These are phyloP conservation scores for Enteromius radiatus DNA, from an alignment of 2,797 vertebrate genomes.

Conservation along the genomic window DNA sequence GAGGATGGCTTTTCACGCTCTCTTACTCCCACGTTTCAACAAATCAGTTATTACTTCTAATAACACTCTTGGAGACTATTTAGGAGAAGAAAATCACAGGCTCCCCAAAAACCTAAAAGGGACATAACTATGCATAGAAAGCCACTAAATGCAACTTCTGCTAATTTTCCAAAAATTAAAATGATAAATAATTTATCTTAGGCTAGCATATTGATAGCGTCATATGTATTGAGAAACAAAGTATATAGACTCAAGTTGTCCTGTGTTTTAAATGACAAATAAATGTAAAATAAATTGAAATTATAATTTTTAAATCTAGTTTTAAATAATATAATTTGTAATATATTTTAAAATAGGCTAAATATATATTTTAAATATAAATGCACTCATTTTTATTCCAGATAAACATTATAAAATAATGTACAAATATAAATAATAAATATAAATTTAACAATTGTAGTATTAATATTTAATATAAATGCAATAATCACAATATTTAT, in stretches of 20 bases:
- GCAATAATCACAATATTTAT: too few species aligned
- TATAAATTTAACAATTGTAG: too few species aligned
- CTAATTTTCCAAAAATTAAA: background rate
- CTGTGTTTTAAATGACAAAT: background rate
- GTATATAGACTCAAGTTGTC: background rate
- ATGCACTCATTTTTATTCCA: too few species aligned
- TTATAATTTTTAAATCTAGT: background rate
- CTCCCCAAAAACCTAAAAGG: background rate
- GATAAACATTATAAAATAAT: too few species aligned
- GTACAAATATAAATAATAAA: too few species aligned
- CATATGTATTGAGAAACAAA: background rate
- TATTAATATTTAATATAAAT: too few species aligned
- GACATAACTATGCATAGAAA: background rate
- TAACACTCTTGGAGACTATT: background rate
- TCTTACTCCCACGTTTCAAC: background rate
- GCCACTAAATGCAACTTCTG: background rate
- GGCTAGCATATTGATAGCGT: background rate
- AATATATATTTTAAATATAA: too few species aligned
- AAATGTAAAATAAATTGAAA: background rate
- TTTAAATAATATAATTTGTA: too few species aligned
- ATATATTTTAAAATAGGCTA: too few species aligned
- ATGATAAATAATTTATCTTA: background rate
- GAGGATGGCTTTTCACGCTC: background rate
- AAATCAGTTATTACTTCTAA: background rate
- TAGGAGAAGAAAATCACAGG: background rate